Percentiles rank a stretch among this genome's conserved stretches.
These are phyloP conservation scores for Tetheella fluctuosa DNA, from an alignment of 2,888 invertebrate species.

Conservation along the genomic window DNA sequence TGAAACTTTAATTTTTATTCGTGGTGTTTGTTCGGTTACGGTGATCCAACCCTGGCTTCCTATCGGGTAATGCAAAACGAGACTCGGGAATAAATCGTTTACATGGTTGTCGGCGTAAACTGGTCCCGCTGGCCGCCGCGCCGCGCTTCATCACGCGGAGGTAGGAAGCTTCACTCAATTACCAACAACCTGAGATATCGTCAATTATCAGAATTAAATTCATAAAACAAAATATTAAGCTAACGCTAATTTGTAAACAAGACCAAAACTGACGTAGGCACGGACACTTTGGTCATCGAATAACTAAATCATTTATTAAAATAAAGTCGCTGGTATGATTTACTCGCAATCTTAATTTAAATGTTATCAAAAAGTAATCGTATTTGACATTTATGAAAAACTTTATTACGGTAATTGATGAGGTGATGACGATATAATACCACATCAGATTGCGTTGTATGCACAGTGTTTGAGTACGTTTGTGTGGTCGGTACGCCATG, in stretches of 20 bases:
- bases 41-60: slow-evolving; percentile 72
- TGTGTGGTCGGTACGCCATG: slow-evolving; percentile 56
- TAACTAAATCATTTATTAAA: no score
- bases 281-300: no score
- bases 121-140: slow-evolving; percentile 70
- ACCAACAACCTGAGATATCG: slow-evolving; percentile 38
- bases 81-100: slow-evolving; percentile 82
- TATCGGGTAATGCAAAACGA: slow-evolving; percentile 82
- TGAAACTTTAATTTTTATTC: background rate
- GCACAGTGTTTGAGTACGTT: slow-evolving; percentile 57
- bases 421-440: slow-evolving; percentile 37
- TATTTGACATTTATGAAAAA: slow-evolving; percentile 19
- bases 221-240: background rate
- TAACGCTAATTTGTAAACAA: background rate
- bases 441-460: slow-evolving; percentile 63
- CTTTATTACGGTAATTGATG: slow-evolving; percentile 11
- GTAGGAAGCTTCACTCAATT: slow-evolving; percentile 64
- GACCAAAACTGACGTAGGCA: background rate
- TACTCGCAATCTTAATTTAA: background rate
- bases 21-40: slow-evolving; percentile 15
- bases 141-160: slow-evolving; percentile 53
- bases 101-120: slow-evolving; percentile 84
- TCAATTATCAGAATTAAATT: background rate
- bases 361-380: background rate
- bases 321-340: background rate